A percentile compares a stretch with the other conserved stretches of the same genome.
Evolutionary conservation across 2,113 vertebrate species (phyloP).

Genomic region (Oreochromis spilurus): DNA sequence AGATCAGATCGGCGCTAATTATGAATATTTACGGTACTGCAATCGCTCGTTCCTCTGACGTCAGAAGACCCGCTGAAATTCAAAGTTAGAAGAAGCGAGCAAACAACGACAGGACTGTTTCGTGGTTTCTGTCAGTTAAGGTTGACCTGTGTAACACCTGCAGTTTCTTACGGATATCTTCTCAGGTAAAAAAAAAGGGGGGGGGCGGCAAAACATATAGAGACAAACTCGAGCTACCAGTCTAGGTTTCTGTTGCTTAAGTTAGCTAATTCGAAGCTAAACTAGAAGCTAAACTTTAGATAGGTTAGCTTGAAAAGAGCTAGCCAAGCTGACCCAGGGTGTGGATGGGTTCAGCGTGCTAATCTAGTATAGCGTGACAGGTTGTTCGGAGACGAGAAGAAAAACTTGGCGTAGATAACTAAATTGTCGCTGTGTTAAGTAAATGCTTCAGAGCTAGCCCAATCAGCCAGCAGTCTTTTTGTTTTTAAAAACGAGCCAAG

Average conservation of each 20-base stretch:
- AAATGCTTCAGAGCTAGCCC: not conserved
- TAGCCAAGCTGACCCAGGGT: not conserved
- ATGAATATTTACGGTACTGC: not conserved
- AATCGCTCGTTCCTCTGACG: not conserved
- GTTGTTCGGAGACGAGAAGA: not conserved
- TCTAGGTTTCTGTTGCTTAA: not conserved
- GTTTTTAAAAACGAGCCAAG: not conserved
- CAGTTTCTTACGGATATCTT: not conserved
- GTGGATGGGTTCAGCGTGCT: not conserved
- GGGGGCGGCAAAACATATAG: accelerated
- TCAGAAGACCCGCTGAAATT: constrained; percentile 70
- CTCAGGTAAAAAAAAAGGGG: constrained; percentile 31
- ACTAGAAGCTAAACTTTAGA: not conserved
- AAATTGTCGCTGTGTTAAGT: not conserved
- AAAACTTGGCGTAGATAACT: not conserved
- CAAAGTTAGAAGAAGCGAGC: constrained; percentile 58
- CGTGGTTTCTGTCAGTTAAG: not conserved
- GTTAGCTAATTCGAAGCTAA: not conserved
- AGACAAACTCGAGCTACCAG: not conserved
- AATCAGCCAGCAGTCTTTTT: not conserved
- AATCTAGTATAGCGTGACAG: not conserved
- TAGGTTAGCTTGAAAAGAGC: not conserved
- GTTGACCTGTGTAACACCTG: not conserved
- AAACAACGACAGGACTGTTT: not conserved
- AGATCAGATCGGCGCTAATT: not conserved